Evolutionary conservation across 2,888 invertebrate species (phyloP).

Genomic region (Nephrotoma flavescens): DNA sequence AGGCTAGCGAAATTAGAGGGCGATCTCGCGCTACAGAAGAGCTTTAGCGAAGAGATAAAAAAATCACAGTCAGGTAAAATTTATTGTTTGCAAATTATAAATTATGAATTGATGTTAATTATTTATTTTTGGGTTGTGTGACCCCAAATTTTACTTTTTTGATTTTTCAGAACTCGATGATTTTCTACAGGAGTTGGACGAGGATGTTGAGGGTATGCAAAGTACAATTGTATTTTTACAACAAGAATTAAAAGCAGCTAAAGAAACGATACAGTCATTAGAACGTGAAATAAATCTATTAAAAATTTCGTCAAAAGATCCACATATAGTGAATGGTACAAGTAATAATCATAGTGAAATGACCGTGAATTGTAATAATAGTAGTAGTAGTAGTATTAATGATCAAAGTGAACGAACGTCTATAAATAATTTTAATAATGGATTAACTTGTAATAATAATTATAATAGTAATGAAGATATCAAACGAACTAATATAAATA

Average conservation of each 20-base stretch:
- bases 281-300: slow-evolving; percentile 40
- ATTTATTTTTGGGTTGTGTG: too few species aligned
- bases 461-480: slow-evolving; percentile 1
- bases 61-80: slow-evolving; percentile 80
- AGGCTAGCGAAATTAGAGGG: slow-evolving; percentile 90
- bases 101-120: neutral
- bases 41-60: slow-evolving; percentile 90
- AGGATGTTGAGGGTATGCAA: slow-evolving; percentile 97
- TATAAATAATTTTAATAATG: neutral
- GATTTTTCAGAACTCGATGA: slow-evolving; percentile 68
- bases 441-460: slow-evolving; percentile 2
- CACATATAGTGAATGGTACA: slow-evolving; percentile 11
- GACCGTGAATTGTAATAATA: slow-evolving; percentile 10
- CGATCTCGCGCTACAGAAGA: slow-evolving; percentile 87
- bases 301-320: slow-evolving; percentile 13
- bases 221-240: slow-evolving; percentile 90
- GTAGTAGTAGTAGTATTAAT: neutral
- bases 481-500: slow-evolving; percentile 1
- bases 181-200: slow-evolving; percentile 88
- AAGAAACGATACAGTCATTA: slow-evolving; percentile 48
- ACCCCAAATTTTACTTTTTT: neutral
- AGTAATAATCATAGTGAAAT: slow-evolving; percentile 12
- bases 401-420: slow-evolving; percentile 3
- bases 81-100: neutral
- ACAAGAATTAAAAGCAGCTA: slow-evolving; percentile 76